Percentiles rank a stretch among this genome's conserved stretches.
phyloP scores from a whole-genome alignment of 2,888 invertebrate genomes.

The Griposia aprilina region DNA sequence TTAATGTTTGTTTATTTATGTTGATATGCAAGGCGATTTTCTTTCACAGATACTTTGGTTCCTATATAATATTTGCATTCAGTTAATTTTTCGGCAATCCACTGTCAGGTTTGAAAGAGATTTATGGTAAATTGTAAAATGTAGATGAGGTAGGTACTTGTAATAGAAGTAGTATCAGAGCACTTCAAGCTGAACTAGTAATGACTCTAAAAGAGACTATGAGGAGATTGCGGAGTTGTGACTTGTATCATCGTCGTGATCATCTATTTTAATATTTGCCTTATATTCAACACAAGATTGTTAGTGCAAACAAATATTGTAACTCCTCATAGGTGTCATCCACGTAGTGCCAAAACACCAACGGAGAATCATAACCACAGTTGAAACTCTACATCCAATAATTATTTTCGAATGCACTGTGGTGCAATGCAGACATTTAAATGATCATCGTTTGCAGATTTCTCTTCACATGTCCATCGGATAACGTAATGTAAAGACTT shows the following conservation, averaged over 20 bases:
- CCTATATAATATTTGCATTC: slow-evolving; percentile 3
- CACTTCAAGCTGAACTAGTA: slow-evolving; percentile 1
- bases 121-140: background rate
- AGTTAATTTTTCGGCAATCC: background rate
- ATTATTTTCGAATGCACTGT: background rate
- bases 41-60: background rate
- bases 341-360: background rate
- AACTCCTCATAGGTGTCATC: background rate
- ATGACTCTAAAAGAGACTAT: background rate
- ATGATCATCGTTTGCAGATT: slow-evolving; percentile 37
- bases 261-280: background rate
- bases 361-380: background rate
- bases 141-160: background rate
- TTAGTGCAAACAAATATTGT: background rate
- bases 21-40: slow-evolving; percentile 3
- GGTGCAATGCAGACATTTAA: slow-evolving; percentile 35
- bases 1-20: slow-evolving; percentile 10
- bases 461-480: slow-evolving; percentile 50
- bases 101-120: background rate
- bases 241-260: slow-evolving; percentile 6
- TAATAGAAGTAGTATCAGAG: background rate
- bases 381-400: slow-evolving; percentile 5
- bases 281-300: background rate
- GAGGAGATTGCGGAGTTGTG: background rate
- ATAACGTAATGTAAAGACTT: slow-evolving; percentile 70